phyloP scores from a whole-genome alignment of 2,797 vertebrate species.

The Catharus ustulatus region DNA sequence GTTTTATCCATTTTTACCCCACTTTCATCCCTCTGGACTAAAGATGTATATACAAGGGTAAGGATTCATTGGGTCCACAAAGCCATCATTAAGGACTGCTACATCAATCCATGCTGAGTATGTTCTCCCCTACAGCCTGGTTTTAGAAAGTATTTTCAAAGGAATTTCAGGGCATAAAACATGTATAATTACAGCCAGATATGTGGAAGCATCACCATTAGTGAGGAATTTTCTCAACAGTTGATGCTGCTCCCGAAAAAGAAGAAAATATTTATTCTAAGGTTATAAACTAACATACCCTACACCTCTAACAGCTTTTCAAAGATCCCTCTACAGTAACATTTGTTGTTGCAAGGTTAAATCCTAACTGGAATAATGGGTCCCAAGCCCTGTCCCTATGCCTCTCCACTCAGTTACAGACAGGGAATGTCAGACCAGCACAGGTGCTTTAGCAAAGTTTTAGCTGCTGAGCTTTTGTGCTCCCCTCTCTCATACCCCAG shows the following conservation, averaged over 20 bases:
- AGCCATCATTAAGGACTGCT: neutral
- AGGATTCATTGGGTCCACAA: neutral
- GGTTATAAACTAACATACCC: neutral
- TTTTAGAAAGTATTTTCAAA: neutral
- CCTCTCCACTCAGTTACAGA: neutral
- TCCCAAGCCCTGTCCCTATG: neutral
- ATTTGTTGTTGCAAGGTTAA: neutral
- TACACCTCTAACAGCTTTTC: neutral
- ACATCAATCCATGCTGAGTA: neutral
- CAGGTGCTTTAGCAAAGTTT: neutral
- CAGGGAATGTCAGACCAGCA: neutral
- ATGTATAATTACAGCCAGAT: neutral
- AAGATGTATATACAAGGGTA: neutral
- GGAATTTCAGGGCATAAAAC: neutral
- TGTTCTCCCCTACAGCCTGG: neutral
- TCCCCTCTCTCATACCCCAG: neutral
- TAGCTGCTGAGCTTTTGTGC: neutral
- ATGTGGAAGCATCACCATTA: neutral
- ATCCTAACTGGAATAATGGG: neutral
- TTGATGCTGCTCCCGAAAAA: conserved; percentile 1
- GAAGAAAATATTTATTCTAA: neutral
- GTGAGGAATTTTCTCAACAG: neutral
- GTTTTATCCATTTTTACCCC: conserved; percentile 9
- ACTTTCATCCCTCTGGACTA: neutral
- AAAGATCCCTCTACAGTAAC: neutral